Conservation (phyloP, 92 coral and sea anemone species). For the Epizoanthus illoricatus region DNA sequence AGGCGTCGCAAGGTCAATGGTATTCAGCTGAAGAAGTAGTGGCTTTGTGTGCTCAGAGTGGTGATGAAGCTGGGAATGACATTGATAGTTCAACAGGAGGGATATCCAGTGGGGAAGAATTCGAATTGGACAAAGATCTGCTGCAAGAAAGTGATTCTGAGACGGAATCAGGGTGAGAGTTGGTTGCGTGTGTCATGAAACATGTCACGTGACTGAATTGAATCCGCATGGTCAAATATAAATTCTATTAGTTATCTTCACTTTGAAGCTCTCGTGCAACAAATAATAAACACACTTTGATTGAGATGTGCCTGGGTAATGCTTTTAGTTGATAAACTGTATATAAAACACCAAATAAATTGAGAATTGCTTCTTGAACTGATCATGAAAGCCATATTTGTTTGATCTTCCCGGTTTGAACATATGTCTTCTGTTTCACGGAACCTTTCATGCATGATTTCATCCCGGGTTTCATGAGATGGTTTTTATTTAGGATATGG, state of each 20-base stretch:
- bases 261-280: not conserved
- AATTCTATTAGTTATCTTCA: not conserved
- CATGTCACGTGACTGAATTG: not conserved
- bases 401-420: not conserved
- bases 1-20: too few species aligned
- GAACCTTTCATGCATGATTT: slow-evolving; percentile 13
- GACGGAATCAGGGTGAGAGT: slow-evolving; percentile 1
- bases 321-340: not conserved
- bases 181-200: slow-evolving; percentile 2
- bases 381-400: not conserved
- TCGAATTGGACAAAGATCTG: slow-evolving; percentile 4
- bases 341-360: not conserved
- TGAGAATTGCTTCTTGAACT: slow-evolving; percentile 1
- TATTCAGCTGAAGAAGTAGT: too few species aligned
- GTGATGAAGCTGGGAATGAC: not conserved
- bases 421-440: not conserved
- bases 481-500: not conserved
- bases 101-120: not conserved
- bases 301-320: not conserved
- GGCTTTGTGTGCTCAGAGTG: not conserved
- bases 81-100: slow-evolving; percentile 1
- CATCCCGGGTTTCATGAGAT: not conserved
- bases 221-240: not conserved
- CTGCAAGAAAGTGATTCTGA: not conserved
- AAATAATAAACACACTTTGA: not conserved